Base-by-base conservation (phyloP, 2,888 invertebrate species). In the Troides aeacus region DNA sequence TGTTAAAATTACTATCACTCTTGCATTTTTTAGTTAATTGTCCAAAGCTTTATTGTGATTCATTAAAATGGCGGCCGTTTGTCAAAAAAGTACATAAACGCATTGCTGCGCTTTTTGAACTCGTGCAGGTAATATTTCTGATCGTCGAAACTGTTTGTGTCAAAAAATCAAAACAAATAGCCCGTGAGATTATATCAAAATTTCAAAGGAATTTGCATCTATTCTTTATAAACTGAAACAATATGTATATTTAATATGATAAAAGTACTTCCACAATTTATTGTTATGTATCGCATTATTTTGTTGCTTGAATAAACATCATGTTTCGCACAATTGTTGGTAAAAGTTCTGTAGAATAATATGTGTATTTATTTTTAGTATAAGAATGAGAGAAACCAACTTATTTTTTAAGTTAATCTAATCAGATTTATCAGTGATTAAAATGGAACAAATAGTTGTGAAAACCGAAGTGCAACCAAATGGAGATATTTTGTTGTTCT, bases 401-500 rank as follows among this genome's bases (percentile, higher is more conserved):
- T 4, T 6, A 24, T n/a, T 60, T 30, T 59, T 59, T 15, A 46
- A 36, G 17, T 17, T 23, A 24, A 36, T 36, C 24, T 7, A 60
- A 18, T 36, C 4, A 60, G 60, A 59, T 36, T 58, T 15, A 15
- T 58, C 23, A n/a, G 12, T 12, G 21, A 46, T 36, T 46, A 39
- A 66, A 63, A 82, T 89, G 89, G 88, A 90, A 62, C 84, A 87
- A 71, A 85, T 90, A 56, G 84, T 90, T 1, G 84, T 91, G 4
- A 91, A 91, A 77, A 85, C 87, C 2, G 92, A 91, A 73, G 79
- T 87, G 68, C 86, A 88, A 53, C 78, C 83, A 0, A 88, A 89
- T 78, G 90, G 89, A 23, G 90, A 91, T 67, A 88, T 92, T 71
- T 74, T 92, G 18, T 76, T 92, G n/a, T 92, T 85, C 70, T 92